phyloP scores from a whole-genome alignment of 2,797 vertebrate genomes.

The Eospalax fontanierii region DNA sequence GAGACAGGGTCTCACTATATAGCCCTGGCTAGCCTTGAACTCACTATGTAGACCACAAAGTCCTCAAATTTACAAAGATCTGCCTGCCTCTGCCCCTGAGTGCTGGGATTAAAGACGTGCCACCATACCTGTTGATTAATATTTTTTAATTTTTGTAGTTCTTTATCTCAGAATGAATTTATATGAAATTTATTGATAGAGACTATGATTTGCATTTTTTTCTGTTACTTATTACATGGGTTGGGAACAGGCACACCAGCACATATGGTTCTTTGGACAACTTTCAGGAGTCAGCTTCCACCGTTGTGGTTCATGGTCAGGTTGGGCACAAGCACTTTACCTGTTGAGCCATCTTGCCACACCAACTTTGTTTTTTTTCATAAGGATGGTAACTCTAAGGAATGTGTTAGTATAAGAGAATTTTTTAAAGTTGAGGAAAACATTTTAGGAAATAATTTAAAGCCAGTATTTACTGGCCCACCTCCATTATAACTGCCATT shows the following conservation, averaged over 20 bases:
- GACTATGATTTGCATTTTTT: background rate
- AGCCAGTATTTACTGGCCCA: conserved; percentile 14
- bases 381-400: background rate
- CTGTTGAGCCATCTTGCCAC: background rate
- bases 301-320: background rate
- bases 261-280: too few species aligned
- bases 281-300: too few species aligned
- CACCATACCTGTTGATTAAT: background rate
- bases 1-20: too few species aligned
- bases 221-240: too few species aligned
- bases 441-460: conserved; percentile 45
- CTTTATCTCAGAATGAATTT: conserved; percentile 33
- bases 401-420: background rate
- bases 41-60: too few species aligned
- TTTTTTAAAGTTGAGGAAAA: background rate
- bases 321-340: background rate
- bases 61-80: too few species aligned
- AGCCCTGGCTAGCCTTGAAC: too few species aligned
- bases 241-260: too few species aligned
- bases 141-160: conserved; percentile 59
- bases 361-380: conserved; percentile 1
- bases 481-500: background rate
- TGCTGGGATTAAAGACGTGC: too few species aligned
- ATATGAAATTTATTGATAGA: background rate
- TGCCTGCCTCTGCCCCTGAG: too few species aligned